Percentiles rank a stretch among this genome's conserved stretches.
Conservation (phyloP, 2,113 vertebrate genomes). For the Aviceda subcristata region DNA sequence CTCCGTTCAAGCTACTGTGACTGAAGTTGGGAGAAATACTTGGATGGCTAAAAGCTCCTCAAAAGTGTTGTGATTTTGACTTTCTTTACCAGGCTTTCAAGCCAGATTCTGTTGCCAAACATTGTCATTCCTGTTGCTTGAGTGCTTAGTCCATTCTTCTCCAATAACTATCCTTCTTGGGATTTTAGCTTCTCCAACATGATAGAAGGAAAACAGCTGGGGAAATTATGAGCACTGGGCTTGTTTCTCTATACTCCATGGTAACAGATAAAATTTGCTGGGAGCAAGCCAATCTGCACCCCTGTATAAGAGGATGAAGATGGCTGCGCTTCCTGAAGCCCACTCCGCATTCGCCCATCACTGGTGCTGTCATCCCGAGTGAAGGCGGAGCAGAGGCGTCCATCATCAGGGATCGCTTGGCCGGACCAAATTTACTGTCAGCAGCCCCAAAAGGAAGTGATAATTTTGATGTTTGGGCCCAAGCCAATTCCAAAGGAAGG, state of each 20-base stretch:
- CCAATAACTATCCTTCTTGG: neutral
- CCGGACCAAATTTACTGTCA: neutral
- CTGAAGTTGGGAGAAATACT: neutral
- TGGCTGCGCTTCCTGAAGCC: neutral
- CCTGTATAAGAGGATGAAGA: neutral
- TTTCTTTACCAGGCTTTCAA: neutral
- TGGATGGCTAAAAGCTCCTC: neutral
- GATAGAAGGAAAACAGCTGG: neutral
- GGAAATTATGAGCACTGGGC: neutral
- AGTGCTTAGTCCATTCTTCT: neutral
- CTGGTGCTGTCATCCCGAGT: neutral
- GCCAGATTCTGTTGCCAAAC: neutral
- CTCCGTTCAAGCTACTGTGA: neutral
- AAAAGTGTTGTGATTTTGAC: neutral
- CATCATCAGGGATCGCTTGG: neutral
- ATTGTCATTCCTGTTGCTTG: neutral
- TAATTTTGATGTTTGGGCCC: neutral
- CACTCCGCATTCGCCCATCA: neutral
- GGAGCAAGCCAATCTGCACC: neutral
- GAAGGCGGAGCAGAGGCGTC: neutral
- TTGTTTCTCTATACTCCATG: neutral
- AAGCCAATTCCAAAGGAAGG: neutral
- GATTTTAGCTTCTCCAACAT: neutral
- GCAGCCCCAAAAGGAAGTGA: neutral
- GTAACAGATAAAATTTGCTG: neutral